phyloP scores from a whole-genome alignment of 2,797 vertebrate species.

The Pempheris klunzingeri region DNA sequence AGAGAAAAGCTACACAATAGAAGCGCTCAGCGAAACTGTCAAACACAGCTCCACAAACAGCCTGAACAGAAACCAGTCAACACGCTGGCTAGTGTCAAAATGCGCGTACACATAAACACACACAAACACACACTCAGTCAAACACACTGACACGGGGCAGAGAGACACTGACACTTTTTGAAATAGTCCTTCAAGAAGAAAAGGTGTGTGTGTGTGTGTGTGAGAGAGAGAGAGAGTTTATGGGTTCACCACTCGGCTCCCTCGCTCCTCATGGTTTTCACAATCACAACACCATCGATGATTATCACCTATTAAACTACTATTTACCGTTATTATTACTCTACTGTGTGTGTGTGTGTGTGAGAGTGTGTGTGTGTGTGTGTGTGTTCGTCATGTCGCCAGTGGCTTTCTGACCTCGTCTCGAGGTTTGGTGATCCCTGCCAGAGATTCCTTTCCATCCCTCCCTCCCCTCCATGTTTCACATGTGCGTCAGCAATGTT shows the following conservation, averaged over 20 bases:
- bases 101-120: constrained; percentile 25
- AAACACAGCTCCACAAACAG: constrained; percentile 40
- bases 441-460: constrained; percentile 83
- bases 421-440: constrained; percentile 79
- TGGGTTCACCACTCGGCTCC: constrained; percentile 18
- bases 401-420: constrained; percentile 85
- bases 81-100: constrained; percentile 40
- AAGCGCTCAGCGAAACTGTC: constrained; percentile 13
- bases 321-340: constrained; percentile 70
- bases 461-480: constrained; percentile 77
- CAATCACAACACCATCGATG: constrained; percentile 47
- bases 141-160: neutral
- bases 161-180: constrained; percentile 44
- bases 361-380: constrained; percentile 51
- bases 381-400: constrained; percentile 76
- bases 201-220: constrained; percentile 15
- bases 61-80: constrained; percentile 30
- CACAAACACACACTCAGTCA: neutral
- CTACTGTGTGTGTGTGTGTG: constrained; percentile 42
- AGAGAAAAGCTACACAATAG: constrained; percentile 32
- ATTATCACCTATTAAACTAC: constrained; percentile 76
- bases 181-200: constrained; percentile 45
- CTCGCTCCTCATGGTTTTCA: constrained; percentile 43
- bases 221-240: neutral
- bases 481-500: constrained; percentile 84